Percentiles rank a stretch among this genome's conserved stretches.
Conservation (phyloP, 2,113 vertebrate genomes). For the Spilogale gracilis region DNA sequence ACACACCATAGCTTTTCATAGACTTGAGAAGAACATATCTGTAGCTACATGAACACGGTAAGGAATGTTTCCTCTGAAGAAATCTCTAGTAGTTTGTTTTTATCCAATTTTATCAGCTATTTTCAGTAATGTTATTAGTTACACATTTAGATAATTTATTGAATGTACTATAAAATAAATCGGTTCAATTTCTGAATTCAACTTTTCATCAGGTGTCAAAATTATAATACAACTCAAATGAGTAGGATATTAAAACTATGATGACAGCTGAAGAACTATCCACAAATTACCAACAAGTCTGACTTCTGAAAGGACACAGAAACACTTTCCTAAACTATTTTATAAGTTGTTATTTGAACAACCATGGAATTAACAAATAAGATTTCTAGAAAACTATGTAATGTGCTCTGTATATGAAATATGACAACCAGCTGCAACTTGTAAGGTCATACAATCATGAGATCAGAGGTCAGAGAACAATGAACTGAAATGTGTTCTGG, state of each 20-base stretch:
- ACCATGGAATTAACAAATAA: conserved; percentile 25
- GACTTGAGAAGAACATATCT: neutral
- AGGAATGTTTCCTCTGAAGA: conserved; percentile 12
- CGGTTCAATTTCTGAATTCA: conserved; percentile 74
- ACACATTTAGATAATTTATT: conserved; percentile 8
- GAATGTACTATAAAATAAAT: conserved; percentile 50
- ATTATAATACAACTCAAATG: conserved; percentile 77
- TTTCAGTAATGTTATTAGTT: neutral
- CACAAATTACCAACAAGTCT: conserved; percentile 60
- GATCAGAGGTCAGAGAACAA: neutral
- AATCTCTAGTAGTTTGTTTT: neutral
- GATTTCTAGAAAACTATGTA: neutral
- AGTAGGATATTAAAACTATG: conserved; percentile 75
- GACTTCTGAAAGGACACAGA: conserved; percentile 58
- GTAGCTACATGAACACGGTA: neutral
- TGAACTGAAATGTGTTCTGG: neutral
- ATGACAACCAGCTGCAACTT: neutral
- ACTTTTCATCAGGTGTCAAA: conserved; percentile 69
- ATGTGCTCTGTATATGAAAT: neutral
- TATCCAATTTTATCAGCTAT: neutral
- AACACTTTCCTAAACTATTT: conserved; percentile 70
- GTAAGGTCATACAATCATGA: neutral
- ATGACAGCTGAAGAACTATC: conserved; percentile 69
- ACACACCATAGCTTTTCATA: neutral
- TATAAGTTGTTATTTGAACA: neutral